A percentile compares a stretch with the other conserved stretches of the same genome.
Evolutionary conservation across 2,113 vertebrate species (phyloP).

Genomic region (Acanthochromis polyacanthus): DNA sequence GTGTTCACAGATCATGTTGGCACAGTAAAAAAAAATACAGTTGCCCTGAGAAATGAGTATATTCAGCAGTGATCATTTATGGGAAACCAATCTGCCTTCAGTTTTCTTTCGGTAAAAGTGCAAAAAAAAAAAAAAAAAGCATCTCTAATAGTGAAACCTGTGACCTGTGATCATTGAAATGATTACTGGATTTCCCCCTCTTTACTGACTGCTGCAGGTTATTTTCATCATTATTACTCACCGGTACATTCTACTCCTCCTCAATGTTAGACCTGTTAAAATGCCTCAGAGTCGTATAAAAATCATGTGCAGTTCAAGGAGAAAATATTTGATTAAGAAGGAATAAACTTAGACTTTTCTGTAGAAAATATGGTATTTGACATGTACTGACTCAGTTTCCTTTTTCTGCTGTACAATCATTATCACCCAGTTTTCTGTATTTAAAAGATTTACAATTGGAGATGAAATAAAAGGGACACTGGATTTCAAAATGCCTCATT

Average conservation of each 20-base stretch:
- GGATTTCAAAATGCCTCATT: conserved; percentile 18
- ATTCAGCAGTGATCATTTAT: conserved; percentile 25
- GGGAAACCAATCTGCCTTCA: conserved; percentile 18
- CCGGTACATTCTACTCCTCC: conserved; percentile 5
- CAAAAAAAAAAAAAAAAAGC: not conserved
- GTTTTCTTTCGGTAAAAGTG: conserved; percentile 30
- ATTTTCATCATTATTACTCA: conserved; percentile 14
- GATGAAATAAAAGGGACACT: not conserved
- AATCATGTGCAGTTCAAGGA: not conserved
- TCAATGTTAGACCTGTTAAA: not conserved
- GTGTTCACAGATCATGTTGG: conserved; percentile 31
- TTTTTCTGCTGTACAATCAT: not conserved
- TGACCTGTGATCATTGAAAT: conserved; percentile 24
- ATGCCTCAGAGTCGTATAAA: not conserved
- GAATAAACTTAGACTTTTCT: not conserved
- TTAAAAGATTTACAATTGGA: conserved; percentile 23
- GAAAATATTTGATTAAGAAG: not conserved
- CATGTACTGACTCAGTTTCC: not conserved
- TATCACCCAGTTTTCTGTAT: conserved; percentile 7
- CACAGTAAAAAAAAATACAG: conserved; percentile 39
- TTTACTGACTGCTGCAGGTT: not conserved
- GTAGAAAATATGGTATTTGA: not conserved
- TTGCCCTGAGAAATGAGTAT: conserved; percentile 27
- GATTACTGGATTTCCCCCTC: not conserved
- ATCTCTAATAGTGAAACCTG: not conserved